Percentiles rank a stretch among this genome's conserved stretches.
These are phyloP conservation scores for Diplazon laetatorius DNA, from an alignment of 2,888 invertebrate genomes.

Conservation along the genomic window DNA sequence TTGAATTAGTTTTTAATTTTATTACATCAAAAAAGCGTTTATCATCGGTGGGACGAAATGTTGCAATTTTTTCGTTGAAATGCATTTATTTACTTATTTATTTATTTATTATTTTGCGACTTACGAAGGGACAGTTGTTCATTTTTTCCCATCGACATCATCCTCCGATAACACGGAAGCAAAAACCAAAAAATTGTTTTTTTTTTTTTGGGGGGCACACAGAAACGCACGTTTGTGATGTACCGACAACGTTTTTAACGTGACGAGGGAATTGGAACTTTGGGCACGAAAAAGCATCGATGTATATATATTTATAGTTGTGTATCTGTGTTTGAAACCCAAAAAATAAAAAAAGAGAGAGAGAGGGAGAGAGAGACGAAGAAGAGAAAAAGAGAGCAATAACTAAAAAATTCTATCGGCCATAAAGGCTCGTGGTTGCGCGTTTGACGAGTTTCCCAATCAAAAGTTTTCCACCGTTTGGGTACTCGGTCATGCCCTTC, in stretches of 20 bases:
- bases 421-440: slow-evolving; percentile 65
- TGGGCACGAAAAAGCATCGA: slow-evolving; percentile 23
- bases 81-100: too few relatives aligned
- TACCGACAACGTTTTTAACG: slow-evolving; percentile 13
- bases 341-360: slow-evolving; percentile 17
- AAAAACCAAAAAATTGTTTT: slow-evolving; percentile 31
- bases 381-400: slow-evolving; percentile 44
- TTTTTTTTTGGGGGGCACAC: neutral
- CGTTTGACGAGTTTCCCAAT: slow-evolving; percentile 77
- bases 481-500: slow-evolving; percentile 64
- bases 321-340: slow-evolving; percentile 24
- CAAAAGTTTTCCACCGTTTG: slow-evolving; percentile 74
- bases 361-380: neutral
- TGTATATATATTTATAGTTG: slow-evolving; percentile 23
- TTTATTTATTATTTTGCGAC: neutral
- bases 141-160: neutral
- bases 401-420: slow-evolving; percentile 53
- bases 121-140: neutral
- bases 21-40: neutral
- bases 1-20: neutral
- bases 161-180: slow-evolving; percentile 18
- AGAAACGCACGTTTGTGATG: slow-evolving; percentile 22
- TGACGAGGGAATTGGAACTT: slow-evolving; percentile 17
- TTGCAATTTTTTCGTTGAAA: too few relatives aligned
- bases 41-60: too few relatives aligned